Evolutionary conservation across 2,888 invertebrate species (phyloP).

Genomic region (Entomobrya multifasciata): DNA sequence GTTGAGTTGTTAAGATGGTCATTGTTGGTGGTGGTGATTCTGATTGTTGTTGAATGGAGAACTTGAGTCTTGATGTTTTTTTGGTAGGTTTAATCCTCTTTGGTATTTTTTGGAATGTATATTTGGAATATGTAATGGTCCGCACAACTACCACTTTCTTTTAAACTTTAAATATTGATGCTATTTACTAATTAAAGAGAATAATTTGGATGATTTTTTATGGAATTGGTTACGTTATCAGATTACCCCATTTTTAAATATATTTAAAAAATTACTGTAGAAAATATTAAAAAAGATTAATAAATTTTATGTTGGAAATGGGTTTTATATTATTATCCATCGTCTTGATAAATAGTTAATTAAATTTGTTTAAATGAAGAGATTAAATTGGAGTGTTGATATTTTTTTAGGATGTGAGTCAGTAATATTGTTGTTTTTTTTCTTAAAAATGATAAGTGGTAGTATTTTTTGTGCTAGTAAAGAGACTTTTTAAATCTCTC

Average conservation of each 20-base stretch:
- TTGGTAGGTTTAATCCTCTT: background rate
- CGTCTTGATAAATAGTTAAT: slow-evolving; percentile 5
- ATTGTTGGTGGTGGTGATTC: background rate
- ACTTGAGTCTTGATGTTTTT: background rate
- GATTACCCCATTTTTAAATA: too few species aligned
- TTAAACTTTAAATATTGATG: background rate
- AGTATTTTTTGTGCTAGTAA: slow-evolving; percentile 48
- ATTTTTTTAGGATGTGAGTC: slow-evolving; percentile 32
- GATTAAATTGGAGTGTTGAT: slow-evolving; percentile 13
- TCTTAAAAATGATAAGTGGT: slow-evolving; percentile 22
- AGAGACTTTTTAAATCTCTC: slow-evolving; percentile 33
- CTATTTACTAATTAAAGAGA: background rate
- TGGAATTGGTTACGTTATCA: background rate
- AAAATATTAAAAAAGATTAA: slow-evolving; percentile 11
- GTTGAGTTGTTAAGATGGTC: background rate
- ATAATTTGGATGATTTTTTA: background rate
- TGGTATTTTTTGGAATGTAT: background rate
- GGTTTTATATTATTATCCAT: background rate
- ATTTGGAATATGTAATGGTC: too few species aligned
- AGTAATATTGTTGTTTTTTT: background rate
- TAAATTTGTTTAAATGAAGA: background rate
- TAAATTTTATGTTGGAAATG: background rate
- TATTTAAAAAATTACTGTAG: background rate
- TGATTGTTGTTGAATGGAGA: background rate
- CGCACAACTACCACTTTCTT: slow-evolving; percentile 28